Percentiles rank a stretch among this genome's conserved stretches.
These are phyloP conservation scores for Palythoa grandis DNA, from an alignment of 92 coral and sea anemone genomes.

Conservation along the genomic window DNA sequence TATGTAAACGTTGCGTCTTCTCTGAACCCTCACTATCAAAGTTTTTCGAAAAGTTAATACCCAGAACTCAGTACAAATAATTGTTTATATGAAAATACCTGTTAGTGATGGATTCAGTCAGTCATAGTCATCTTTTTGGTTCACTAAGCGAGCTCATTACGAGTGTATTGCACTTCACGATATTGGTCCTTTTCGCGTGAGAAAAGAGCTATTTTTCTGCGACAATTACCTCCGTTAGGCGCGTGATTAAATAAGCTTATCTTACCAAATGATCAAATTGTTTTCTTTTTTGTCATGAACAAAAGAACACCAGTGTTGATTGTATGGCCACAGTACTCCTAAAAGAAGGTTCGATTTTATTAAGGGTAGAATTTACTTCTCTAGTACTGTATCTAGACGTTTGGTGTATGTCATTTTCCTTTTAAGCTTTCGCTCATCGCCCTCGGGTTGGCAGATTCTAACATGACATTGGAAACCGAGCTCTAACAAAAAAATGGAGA, in stretches of 20 bases:
- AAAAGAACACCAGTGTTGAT: constrained; percentile 19
- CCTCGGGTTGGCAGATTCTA: not conserved
- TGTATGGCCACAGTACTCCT: constrained; percentile 16
- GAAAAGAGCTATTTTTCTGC: too few relatives aligned
- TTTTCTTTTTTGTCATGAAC: constrained; percentile 5
- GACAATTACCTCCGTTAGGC: constrained; percentile 34
- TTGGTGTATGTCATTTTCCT: constrained; percentile 5
- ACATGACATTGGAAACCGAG: constrained; percentile 1
- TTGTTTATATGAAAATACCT: too few relatives aligned
- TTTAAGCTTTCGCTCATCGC: not conserved
- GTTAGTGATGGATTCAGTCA: too few relatives aligned
- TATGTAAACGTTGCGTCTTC: too few relatives aligned
- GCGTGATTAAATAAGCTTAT: constrained; percentile 35
- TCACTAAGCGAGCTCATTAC: too few relatives aligned
- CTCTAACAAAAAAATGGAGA: not conserved
- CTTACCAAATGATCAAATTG: constrained; percentile 22
- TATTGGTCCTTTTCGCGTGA: too few relatives aligned
- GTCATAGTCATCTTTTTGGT: too few relatives aligned
- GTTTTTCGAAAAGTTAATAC: too few relatives aligned
- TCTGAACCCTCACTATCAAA: too few relatives aligned
- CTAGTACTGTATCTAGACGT: not conserved
- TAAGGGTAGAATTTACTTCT: not conserved
- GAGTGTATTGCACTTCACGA: too few relatives aligned
- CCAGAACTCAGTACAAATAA: too few relatives aligned
- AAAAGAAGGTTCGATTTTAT: not conserved